Percentiles rank a stretch among this genome's conserved stretches.
phyloP scores from a whole-genome alignment of 2,113 vertebrate genomes.

The Hemichromis elongatus region DNA sequence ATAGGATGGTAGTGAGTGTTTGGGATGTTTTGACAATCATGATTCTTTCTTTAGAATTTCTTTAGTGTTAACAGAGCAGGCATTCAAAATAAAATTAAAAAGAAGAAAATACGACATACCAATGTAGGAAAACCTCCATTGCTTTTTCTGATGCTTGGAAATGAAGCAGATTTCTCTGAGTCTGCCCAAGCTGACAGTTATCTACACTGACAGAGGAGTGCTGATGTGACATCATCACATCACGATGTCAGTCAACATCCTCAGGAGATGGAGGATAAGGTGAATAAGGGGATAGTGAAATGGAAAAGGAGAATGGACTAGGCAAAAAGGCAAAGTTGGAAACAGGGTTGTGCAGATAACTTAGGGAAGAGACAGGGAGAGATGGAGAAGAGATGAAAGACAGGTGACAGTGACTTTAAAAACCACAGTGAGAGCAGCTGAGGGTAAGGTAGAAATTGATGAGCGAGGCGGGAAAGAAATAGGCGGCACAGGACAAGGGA shows the following conservation, averaged over 20 bases:
- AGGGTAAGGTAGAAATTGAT: constrained; percentile 20
- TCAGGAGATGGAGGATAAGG: constrained; percentile 16
- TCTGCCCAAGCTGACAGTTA: constrained; percentile 44
- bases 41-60: not conserved
- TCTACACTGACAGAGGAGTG: constrained; percentile 30
- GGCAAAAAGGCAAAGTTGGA: not conserved
- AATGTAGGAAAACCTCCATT: not conserved
- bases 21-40: not conserved
- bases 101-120: not conserved
- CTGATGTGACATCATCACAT: constrained; percentile 51
- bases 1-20: too few species aligned
- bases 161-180: constrained; percentile 40
- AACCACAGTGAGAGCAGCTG: constrained; percentile 11
- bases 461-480: constrained; percentile 6
- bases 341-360: constrained; percentile 15
- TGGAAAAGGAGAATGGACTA: not conserved
- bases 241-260: constrained; percentile 40
- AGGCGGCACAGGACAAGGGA: not conserved
- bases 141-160: constrained; percentile 24
- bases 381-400: not conserved
- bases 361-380: not conserved
- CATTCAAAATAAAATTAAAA: not conserved
- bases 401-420: not conserved
- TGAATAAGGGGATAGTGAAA: constrained; percentile 16
- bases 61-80: not conserved